Evolutionary conservation across 92 coral and sea anemone species (phyloP).

Genomic region (Palythoa grandiflora): DNA sequence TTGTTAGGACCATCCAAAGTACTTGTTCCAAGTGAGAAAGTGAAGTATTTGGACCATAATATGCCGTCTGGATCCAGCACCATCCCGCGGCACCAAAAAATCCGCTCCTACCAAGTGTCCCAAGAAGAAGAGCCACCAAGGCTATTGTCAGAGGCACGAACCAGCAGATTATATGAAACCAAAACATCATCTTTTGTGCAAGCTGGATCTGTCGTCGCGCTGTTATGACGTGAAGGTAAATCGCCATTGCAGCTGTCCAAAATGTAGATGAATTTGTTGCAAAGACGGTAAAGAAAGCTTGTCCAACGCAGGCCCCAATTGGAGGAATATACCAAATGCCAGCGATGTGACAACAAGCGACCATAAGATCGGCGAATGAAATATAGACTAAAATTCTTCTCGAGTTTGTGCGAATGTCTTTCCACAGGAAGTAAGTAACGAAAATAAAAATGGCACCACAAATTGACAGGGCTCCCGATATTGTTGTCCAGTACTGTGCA

Average conservation of each 20-base stretch:
- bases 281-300: background rate
- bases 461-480: constrained; percentile 25
- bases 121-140: background rate
- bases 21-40: background rate
- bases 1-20: constrained; percentile 17
- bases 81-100: constrained; percentile 27
- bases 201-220: constrained; percentile 2
- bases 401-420: constrained; percentile 26
- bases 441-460: constrained; percentile 15
- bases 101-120: constrained; percentile 4
- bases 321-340: constrained; percentile 21
- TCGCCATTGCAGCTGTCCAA: constrained; percentile 37
- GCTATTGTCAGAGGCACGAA: constrained; percentile 27
- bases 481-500: background rate
- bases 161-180: constrained; percentile 44
- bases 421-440: constrained; percentile 19
- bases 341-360: background rate
- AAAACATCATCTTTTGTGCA: constrained; percentile 29
- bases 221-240: constrained; percentile 27
- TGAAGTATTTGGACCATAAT: background rate
- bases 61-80: constrained; percentile 16
- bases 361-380: constrained; percentile 29
- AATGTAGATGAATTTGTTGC: constrained; percentile 27
- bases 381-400: constrained; percentile 28
- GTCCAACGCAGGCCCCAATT: background rate